Conservation (phyloP, 2,888 invertebrate genomes). For the Dasypogon diadema region DNA sequence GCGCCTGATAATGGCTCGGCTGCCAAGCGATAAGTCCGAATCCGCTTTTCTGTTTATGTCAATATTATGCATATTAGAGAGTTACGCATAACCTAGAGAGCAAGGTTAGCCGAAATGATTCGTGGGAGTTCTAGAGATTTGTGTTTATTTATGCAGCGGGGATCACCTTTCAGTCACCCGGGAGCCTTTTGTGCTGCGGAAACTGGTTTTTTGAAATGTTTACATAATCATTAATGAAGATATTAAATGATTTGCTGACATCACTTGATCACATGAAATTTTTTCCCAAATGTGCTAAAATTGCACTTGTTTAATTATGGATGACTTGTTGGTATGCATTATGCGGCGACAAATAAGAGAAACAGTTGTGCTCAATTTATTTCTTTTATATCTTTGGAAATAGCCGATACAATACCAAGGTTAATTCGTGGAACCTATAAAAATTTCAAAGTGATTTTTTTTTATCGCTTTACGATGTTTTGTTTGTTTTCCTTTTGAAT, state of each 20-base stretch:
- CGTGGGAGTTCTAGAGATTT: not conserved
- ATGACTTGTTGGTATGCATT: too few relatives aligned
- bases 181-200: not conserved
- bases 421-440: too few relatives aligned
- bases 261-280: not conserved
- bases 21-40: not conserved
- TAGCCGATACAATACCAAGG: too few relatives aligned
- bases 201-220: not conserved
- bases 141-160: not conserved
- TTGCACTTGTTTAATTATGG: too few relatives aligned
- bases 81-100: not conserved
- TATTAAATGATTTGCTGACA: not conserved
- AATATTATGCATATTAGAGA: not conserved
- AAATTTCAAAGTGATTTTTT: too few relatives aligned
- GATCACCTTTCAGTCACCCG: not conserved
- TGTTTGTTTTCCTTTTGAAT: too few relatives aligned
- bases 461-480: too few relatives aligned
- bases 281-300: not conserved
- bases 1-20: not conserved
- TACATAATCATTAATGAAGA: not conserved
- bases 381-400: too few relatives aligned
- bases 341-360: too few relatives aligned
- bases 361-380: too few relatives aligned
- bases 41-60: not conserved
- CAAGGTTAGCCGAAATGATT: not conserved